Evolutionary conservation across 30 jellyfish, hydroid and myxozoan genomes (phyloP), one percentile per base, ranked within the genome.

Genomic region (Catostylus mosaicus): DNA sequence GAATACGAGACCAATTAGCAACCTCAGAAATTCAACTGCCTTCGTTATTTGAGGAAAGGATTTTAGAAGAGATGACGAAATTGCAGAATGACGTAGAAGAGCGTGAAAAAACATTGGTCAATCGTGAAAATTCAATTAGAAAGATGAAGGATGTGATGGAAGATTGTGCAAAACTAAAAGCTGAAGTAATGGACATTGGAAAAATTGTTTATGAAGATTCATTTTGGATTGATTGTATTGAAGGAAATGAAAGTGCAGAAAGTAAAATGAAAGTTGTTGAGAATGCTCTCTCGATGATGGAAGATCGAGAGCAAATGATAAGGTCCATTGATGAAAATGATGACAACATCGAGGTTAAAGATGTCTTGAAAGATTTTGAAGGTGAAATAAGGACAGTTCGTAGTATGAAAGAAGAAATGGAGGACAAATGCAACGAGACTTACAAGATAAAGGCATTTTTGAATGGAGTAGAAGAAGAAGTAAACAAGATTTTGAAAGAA

Each of bases 191-290:
- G 14, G 24, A 48, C 14, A 9, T 9, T 16, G 14, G 27, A 8
- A 48, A 4, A 48, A 2, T 48, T 4, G 4, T 48, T 4, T 27
- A 33, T 12, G 56, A 33, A 6, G 59, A 61, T 8, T 14, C 74
- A 12, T 61, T 61, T 24, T 61, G 78, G 78, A 37, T 12, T 37
- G 56, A 30, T 11, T 65, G 78, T 33, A 18, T 65, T 1, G 40
- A 72, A 48, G 71, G 36, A 22, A 36, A 19, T 2, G 70, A 9
- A 1, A 51, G 46, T 24, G 35, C 71, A 48, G 54, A 72, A 1
- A 0, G 19, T 1, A 31, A 12, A 26, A 26, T 72, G 19, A 31
- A 72, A 0, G 48, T 33, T 27, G 30, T 72, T 9, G 56, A 48
- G 18, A 46, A 72, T 46, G 62, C 46, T 20, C 71, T n/a, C 7